Evolutionary conservation across 30 jellyfish, hydroid and myxozoan genomes (phyloP).

Genomic region (Aurelia aurita complex sp. Pacific): DNA sequence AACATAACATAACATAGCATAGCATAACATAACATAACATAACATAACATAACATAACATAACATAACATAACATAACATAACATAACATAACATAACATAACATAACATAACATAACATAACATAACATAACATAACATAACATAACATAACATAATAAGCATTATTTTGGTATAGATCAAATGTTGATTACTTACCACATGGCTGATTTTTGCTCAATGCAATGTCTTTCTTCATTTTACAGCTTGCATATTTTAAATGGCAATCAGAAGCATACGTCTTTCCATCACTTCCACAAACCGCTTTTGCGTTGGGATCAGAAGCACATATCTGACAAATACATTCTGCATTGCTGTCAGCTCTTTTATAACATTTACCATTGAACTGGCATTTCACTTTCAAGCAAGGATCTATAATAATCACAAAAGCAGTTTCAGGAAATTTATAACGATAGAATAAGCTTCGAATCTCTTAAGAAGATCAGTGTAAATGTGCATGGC

Average conservation of each 20-base stretch:
- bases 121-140: too few species aligned
- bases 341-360: slow-evolving; percentile 52
- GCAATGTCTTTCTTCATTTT: slow-evolving; percentile 9
- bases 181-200: slow-evolving; percentile 13
- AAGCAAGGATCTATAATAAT: slow-evolving; percentile 54
- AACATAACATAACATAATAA: too few species aligned
- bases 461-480: too few species aligned
- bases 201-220: slow-evolving; percentile 22
- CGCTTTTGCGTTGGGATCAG: slow-evolving; percentile 7
- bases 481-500: too few species aligned
- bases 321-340: slow-evolving; percentile 46
- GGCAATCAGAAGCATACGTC: slow-evolving; percentile 73
- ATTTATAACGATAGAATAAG: too few species aligned
- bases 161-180: too few species aligned
- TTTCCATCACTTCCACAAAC: slow-evolving; percentile 87
- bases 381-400: slow-evolving; percentile 30
- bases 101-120: too few species aligned
- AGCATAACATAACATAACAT: too few species aligned
- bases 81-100: too few species aligned
- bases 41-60: too few species aligned
- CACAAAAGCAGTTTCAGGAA: neutral
- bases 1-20: too few species aligned
- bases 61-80: too few species aligned
- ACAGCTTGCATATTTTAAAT: slow-evolving; percentile 43
- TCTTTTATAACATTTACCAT: slow-evolving; percentile 23